phyloP scores from a whole-genome alignment of 1,140 invertebrate species.

The Rhysida immarginata region DNA sequence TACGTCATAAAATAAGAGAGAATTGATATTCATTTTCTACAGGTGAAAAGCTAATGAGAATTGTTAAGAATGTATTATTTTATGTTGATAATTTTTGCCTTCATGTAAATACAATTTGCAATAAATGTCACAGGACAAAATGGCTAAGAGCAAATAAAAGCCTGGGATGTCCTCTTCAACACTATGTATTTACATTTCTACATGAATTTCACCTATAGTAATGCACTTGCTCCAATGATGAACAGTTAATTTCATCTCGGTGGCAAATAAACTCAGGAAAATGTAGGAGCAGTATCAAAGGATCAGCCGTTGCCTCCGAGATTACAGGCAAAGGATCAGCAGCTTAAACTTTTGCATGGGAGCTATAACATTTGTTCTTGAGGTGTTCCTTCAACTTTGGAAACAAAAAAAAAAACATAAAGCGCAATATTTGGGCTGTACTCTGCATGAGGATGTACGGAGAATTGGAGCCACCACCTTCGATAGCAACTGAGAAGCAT shows the following conservation, averaged over 20 bases:
- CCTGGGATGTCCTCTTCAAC: neutral
- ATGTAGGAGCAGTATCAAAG: too few relatives aligned
- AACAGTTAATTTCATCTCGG: neutral
- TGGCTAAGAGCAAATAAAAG: neutral
- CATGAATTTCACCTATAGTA: neutral
- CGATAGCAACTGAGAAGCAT: neutral
- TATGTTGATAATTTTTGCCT: neutral
- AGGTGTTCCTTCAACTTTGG: neutral
- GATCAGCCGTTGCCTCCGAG: neutral
- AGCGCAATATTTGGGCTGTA: neutral
- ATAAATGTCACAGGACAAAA: neutral
- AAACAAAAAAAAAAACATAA: neutral
- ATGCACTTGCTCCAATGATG: neutral
- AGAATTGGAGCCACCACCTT: neutral
- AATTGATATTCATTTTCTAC: too few relatives aligned
- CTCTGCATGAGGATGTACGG: neutral
- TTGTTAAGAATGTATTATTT: neutral
- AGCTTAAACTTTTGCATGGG: neutral
- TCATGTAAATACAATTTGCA: neutral
- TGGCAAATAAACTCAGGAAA: neutral
- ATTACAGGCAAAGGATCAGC: neutral
- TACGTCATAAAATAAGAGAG: too few relatives aligned
- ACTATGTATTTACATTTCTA: neutral
- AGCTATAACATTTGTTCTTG: neutral
- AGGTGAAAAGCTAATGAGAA: too few relatives aligned